phyloP scores from a whole-genome alignment of 2,888 invertebrate species.

The Parnassius mnemosyne region DNA sequence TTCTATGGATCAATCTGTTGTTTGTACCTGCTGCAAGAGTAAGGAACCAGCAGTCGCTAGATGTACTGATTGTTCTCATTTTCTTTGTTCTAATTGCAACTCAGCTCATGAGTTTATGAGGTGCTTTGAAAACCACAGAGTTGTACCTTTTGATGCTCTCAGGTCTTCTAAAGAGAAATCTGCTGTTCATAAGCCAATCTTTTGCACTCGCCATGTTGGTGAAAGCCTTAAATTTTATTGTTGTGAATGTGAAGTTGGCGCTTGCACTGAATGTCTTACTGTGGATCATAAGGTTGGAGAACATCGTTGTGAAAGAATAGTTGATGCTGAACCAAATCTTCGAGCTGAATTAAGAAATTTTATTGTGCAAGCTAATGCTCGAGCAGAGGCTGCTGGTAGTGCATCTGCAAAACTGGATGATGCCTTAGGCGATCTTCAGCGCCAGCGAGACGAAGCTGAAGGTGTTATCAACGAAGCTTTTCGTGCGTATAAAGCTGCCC shows the following conservation, averaged over 20 bases:
- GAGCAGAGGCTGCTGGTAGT: constrained; percentile 88
- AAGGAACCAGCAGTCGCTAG: constrained; percentile 96
- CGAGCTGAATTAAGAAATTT: constrained; percentile 88
- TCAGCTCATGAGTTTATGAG: constrained; percentile 98
- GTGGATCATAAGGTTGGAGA: constrained; percentile 90
- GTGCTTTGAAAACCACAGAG: constrained; percentile 97
- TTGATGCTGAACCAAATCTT: constrained; percentile 88
- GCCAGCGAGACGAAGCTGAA: constrained; percentile 92
- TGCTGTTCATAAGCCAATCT: constrained; percentile 93
- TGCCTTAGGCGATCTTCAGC: constrained; percentile 91
- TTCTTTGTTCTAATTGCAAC: constrained; percentile 95
- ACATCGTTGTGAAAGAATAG: constrained; percentile 91
- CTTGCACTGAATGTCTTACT: constrained; percentile 93
- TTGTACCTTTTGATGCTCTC: constrained; percentile 93
- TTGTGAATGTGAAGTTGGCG: constrained; percentile 91
- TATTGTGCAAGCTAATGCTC: constrained; percentile 87
- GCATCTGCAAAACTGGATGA: constrained; percentile 88
- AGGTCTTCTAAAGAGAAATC: constrained; percentile 88
- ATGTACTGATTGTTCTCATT: constrained; percentile 96
- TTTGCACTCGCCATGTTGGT: constrained; percentile 89
- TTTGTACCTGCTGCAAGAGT: constrained; percentile 97
- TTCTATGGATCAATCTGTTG: constrained; percentile 85
- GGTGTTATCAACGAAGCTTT: constrained; percentile 90
- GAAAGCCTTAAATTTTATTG: constrained; percentile 95
- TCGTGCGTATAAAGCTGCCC: constrained; percentile 88